Evolutionary conservation across 1,140 invertebrate species (phyloP).

Genomic region (Aplysia californica): DNA sequence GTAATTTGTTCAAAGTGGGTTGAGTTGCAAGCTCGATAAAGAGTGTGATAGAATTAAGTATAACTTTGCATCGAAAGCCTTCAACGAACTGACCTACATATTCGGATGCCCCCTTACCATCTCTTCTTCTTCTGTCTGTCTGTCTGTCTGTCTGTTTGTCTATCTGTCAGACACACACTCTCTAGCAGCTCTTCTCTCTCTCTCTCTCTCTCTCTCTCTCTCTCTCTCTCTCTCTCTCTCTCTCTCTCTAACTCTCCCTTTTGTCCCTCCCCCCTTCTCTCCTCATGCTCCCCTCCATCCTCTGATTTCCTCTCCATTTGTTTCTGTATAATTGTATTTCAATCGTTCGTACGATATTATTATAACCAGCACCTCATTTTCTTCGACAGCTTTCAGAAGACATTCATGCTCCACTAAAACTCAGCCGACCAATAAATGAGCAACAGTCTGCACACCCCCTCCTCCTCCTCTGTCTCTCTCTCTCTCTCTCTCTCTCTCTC

Average conservation of each 20-base stretch:
- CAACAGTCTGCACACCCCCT: too few species aligned
- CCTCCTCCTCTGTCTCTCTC: neutral
- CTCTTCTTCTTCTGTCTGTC: too few species aligned
- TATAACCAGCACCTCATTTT: neutral
- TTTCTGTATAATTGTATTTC: neutral
- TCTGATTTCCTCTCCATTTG: neutral
- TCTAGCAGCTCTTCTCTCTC: neutral
- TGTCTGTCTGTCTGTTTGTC: too few species aligned
- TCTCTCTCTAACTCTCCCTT: neutral
- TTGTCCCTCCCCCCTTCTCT: neutral
- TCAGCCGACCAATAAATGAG: too few species aligned
- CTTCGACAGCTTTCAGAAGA: neutral
- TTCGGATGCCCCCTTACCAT: too few species aligned
- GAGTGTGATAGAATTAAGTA: too few species aligned
- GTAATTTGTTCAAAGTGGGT: too few species aligned
- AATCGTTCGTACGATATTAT: neutral
- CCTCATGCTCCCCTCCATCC: neutral
- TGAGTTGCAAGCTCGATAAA: too few species aligned
- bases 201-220: neutral
- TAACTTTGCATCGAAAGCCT: too few species aligned
- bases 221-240: constrained; percentile 9
- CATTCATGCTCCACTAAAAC: neutral
- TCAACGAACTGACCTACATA: too few species aligned
- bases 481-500: constrained; percentile 8
- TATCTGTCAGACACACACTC: too few species aligned